phyloP scores from a whole-genome alignment of 2,888 invertebrate genomes.

The Ophion obscuratus region DNA sequence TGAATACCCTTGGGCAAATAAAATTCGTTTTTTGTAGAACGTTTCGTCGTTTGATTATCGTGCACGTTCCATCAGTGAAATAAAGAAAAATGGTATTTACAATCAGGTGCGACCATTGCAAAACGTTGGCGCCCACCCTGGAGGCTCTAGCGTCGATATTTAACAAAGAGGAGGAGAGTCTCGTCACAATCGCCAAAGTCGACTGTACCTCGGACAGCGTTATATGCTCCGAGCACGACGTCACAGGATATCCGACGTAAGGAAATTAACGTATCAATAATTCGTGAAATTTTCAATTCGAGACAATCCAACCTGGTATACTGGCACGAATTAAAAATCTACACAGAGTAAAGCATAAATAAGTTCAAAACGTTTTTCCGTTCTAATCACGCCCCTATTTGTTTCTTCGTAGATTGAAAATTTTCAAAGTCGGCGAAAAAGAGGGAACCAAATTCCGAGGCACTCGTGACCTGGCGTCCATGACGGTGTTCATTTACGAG shows the following conservation, averaged over 20 bases:
- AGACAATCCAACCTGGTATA: not conserved
- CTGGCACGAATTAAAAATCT: not conserved
- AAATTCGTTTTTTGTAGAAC: not conserved
- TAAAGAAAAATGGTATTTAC: conserved; percentile 3
- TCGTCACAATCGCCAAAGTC: conserved; percentile 91
- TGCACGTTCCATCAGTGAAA: not conserved
- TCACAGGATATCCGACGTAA: conserved; percentile 89
- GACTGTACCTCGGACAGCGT: conserved; percentile 90
- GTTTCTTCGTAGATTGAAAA: conserved; percentile 87
- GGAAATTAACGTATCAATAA: conserved; percentile 55
- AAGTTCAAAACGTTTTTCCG: not conserved
- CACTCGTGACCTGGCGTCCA: conserved; percentile 90
- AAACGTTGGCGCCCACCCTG: conserved; percentile 91
- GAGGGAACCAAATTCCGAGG: conserved; percentile 91
- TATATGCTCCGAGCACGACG: conserved; percentile 90
- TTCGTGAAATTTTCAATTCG: not conserved
- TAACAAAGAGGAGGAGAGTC: conserved; percentile 87
- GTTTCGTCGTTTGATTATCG: not conserved
- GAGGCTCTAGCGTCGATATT: conserved; percentile 89
- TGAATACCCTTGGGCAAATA: no score
- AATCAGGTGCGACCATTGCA: conserved; percentile 94
- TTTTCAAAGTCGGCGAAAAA: conserved; percentile 89
- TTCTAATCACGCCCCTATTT: not conserved
- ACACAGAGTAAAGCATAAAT: not conserved
- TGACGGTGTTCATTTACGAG: conserved; percentile 91